These are phyloP conservation scores for Chiroxiphia lanceolata DNA, from an alignment of 2,797 vertebrate species.

Conservation along the genomic window DNA sequence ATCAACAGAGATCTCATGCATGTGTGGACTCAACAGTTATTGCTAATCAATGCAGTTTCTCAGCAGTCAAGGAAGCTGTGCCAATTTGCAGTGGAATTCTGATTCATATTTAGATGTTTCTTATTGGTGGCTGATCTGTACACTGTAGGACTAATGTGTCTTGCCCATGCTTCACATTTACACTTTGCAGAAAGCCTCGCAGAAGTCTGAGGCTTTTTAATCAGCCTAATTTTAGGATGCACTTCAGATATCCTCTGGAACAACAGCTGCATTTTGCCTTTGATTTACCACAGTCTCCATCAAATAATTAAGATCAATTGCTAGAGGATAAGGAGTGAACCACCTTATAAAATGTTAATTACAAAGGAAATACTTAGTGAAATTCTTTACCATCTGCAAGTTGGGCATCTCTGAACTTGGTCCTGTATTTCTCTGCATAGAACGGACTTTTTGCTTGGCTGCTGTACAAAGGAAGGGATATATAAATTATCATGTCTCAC, in stretches of 20 bases:
- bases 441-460: neutral
- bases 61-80: neutral
- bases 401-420: neutral
- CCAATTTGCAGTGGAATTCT: neutral
- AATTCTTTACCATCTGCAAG: neutral
- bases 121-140: neutral
- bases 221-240: neutral
- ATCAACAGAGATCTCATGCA: neutral
- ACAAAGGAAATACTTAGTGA: neutral
- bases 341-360: neutral
- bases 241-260: neutral
- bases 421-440: neutral
- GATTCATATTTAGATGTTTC: neutral
- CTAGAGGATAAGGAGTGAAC: neutral
- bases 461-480: neutral
- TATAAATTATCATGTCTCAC: neutral
- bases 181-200: neutral
- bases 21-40: constrained; percentile 4
- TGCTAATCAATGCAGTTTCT: constrained; percentile 9
- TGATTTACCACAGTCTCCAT: neutral
- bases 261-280: neutral
- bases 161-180: neutral
- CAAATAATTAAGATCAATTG: neutral
- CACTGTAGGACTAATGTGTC: neutral
- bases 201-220: neutral